phyloP scores from a whole-genome alignment of 2,888 invertebrate species.

The Ametastegia equiseti region DNA sequence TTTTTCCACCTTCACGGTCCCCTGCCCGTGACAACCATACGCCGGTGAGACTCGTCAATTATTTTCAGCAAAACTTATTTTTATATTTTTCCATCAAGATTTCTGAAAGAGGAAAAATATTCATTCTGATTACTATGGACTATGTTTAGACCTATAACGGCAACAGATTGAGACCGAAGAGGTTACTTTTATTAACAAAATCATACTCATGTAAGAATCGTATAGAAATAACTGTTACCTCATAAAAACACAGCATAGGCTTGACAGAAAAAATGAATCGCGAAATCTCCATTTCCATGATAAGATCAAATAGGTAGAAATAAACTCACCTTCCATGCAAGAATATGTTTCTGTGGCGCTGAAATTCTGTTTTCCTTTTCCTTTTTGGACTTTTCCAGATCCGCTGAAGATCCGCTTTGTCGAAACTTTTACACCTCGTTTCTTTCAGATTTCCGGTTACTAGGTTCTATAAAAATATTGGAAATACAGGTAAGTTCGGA shows the following conservation, averaged over 20 bases:
- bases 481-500: too few species aligned
- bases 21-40: background rate
- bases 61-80: background rate
- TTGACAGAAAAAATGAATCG: too few species aligned
- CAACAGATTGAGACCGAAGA: too few species aligned
- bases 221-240: too few species aligned
- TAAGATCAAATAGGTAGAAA: background rate
- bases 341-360: background rate
- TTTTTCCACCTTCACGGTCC: background rate
- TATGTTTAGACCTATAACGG: too few species aligned
- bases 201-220: too few species aligned
- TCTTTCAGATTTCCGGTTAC: background rate
- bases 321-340: conserved; percentile 1
- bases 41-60: background rate
- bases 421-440: background rate
- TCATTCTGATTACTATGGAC: too few species aligned
- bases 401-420: background rate
- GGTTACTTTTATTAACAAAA: too few species aligned
- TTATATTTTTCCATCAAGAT: background rate
- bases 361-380: background rate
- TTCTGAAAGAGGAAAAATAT: background rate
- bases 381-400: background rate
- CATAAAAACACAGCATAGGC: too few species aligned
- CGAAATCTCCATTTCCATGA: background rate
- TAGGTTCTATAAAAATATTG: too few species aligned